phyloP scores from a whole-genome alignment of 2,888 invertebrate species.

The Holacanthella duospinosa region DNA sequence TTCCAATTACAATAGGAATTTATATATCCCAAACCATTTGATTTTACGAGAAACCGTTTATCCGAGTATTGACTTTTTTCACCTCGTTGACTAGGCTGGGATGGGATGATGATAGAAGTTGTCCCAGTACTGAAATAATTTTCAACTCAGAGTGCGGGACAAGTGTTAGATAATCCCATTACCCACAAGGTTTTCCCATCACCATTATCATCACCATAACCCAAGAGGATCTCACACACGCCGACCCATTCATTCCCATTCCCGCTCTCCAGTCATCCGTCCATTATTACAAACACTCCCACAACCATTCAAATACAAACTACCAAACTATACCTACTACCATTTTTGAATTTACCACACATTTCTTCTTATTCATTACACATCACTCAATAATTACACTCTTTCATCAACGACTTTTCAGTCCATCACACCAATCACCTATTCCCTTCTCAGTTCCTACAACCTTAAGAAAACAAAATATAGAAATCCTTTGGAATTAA shows the following conservation, averaged over 20 bases:
- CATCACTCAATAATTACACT: too few species aligned
- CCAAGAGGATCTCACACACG: neutral
- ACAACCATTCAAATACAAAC: too few species aligned
- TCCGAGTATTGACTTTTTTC: constrained; percentile 39
- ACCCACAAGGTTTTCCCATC: neutral
- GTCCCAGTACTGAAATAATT: neutral
- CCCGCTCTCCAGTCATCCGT: constrained; percentile 5
- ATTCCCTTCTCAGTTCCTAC: too few species aligned
- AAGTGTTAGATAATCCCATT: neutral
- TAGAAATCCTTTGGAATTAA: too few species aligned
- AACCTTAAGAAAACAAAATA: too few species aligned
- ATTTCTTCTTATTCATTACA: too few species aligned
- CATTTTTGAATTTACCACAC: too few species aligned
- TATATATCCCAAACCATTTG: constrained; percentile 38
- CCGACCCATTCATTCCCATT: constrained; percentile 7
- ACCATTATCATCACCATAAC: neutral
- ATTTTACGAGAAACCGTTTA: constrained; percentile 39
- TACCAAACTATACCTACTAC: too few species aligned
- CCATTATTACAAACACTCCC: neutral
- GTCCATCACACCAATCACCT: neutral
- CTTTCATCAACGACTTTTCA: neutral
- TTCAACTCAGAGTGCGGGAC: neutral
- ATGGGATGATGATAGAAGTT: too few species aligned
- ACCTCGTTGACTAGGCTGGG: constrained; percentile 36
- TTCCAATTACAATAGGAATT: constrained; percentile 39